phyloP scores from a whole-genome alignment of 2,888 invertebrate species.

The Parascotia fuliginaria region DNA sequence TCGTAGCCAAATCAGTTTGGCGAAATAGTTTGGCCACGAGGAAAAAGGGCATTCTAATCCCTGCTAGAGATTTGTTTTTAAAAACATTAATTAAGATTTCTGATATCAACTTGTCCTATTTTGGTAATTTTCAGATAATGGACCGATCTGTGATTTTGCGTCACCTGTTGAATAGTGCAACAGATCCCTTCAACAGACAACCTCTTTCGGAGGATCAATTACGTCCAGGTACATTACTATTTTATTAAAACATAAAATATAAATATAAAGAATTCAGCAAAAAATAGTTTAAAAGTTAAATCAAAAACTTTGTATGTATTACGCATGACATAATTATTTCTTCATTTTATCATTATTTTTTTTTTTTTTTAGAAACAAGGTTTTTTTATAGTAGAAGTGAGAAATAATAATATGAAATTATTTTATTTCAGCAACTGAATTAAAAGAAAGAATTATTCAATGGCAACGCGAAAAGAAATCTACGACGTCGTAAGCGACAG shows the following conservation, averaged over 20 bases:
- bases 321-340: no score
- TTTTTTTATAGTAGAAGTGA: background rate
- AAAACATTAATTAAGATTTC: no score
- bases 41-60: no score
- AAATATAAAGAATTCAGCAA: no score
- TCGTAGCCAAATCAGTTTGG: no score
- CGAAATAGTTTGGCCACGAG: no score
- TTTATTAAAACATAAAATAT: background rate
- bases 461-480: conserved; percentile 94
- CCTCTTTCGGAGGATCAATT: conserved; percentile 97
- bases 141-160: conserved; percentile 96
- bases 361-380: no score
- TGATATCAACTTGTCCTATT: background rate
- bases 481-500: conserved; percentile 68
- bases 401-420: conserved; percentile 7
- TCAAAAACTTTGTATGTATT: no score
- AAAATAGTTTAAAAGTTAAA: no score
- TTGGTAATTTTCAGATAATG: conserved; percentile 88
- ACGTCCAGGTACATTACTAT: conserved; percentile 88
- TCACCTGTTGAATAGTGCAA: conserved; percentile 97
- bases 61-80: no score
- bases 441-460: conserved; percentile 93
- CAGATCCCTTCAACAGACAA: conserved; percentile 99
- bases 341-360: no score
- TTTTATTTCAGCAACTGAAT: conserved; percentile 88